Percentiles rank a stretch among this genome's conserved stretches.
phyloP scores from a whole-genome alignment of 2,797 vertebrate genomes.

The Clamator glandarius region DNA sequence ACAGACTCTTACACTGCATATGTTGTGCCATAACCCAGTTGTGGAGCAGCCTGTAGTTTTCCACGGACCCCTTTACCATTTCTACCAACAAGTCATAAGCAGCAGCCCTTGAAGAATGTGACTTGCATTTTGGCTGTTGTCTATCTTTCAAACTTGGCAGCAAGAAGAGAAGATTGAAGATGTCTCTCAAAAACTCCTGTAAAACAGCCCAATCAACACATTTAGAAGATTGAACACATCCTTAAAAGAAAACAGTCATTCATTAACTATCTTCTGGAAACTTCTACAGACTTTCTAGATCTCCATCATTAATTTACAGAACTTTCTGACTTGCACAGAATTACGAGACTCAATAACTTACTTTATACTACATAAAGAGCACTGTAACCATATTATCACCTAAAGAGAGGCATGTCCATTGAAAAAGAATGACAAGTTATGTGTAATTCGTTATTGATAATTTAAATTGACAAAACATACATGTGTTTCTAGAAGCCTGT shows the following conservation, averaged over 20 bases:
- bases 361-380: not conserved
- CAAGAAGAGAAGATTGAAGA: constrained; percentile 96
- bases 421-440: not conserved
- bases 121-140: constrained; percentile 97
- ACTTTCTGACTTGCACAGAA: not conserved
- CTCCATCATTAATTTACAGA: not conserved
- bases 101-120: constrained; percentile 94
- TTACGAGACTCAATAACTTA: not conserved
- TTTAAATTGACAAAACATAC: not conserved
- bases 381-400: not conserved
- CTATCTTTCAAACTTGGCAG: constrained; percentile 95
- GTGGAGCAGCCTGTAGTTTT: constrained; percentile 97
- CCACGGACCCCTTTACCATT: constrained; percentile 95
- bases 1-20: constrained; percentile 91
- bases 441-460: not conserved
- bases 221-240: not conserved
- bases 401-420: not conserved
- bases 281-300: not conserved
- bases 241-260: not conserved
- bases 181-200: constrained; percentile 95
- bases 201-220: not conserved
- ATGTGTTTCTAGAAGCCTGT: not conserved
- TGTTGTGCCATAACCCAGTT: constrained; percentile 99
- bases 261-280: not conserved
- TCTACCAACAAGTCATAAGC: constrained; percentile 97